Evolutionary conservation across 1,140 invertebrate genomes (phyloP).

Genomic region (Pachypeltis micranthus): DNA sequence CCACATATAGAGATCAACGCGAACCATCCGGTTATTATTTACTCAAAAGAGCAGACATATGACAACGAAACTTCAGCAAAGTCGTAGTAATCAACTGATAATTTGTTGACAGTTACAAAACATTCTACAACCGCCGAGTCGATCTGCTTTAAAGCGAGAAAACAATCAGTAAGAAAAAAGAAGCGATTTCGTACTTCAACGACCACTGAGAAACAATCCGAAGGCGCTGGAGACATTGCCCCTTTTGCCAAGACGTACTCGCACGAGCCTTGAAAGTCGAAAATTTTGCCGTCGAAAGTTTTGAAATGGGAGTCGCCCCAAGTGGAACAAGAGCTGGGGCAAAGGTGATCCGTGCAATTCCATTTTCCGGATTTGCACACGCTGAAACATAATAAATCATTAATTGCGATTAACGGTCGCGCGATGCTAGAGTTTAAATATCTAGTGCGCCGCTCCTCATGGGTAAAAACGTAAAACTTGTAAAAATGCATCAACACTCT

Average conservation of each 20-base stretch:
- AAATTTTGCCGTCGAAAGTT: slow-evolving; percentile 72
- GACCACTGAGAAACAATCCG: slow-evolving; percentile 54
- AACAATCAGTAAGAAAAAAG: too few relatives aligned
- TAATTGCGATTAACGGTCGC: too few relatives aligned
- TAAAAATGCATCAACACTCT: too few relatives aligned
- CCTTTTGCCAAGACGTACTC: slow-evolving; percentile 74
- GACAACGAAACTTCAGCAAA: slow-evolving; percentile 8
- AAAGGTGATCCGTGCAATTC: slow-evolving; percentile 50
- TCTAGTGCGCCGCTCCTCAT: too few relatives aligned
- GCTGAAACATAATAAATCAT: slow-evolving; percentile 37
- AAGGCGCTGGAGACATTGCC: slow-evolving; percentile 37
- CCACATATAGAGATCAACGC: too few relatives aligned
- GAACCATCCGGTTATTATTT: too few relatives aligned
- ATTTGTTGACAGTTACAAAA: too few relatives aligned
- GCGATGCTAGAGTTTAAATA: too few relatives aligned
- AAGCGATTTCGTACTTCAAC: slow-evolving; percentile 49
- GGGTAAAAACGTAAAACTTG: too few relatives aligned
- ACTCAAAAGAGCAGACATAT: not conserved
- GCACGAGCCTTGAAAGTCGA: slow-evolving; percentile 78
- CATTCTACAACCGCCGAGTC: too few relatives aligned
- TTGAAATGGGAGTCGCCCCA: slow-evolving; percentile 82
- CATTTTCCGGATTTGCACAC: slow-evolving; percentile 52
- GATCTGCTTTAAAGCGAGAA: too few relatives aligned
- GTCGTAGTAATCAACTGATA: too few relatives aligned
- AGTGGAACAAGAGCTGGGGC: slow-evolving; percentile 54